A percentile compares a stretch with the other conserved stretches of the same genome.
These are phyloP conservation scores for Fringilla coelebs DNA, from an alignment of 2,797 vertebrate species.

Conservation along the genomic window DNA sequence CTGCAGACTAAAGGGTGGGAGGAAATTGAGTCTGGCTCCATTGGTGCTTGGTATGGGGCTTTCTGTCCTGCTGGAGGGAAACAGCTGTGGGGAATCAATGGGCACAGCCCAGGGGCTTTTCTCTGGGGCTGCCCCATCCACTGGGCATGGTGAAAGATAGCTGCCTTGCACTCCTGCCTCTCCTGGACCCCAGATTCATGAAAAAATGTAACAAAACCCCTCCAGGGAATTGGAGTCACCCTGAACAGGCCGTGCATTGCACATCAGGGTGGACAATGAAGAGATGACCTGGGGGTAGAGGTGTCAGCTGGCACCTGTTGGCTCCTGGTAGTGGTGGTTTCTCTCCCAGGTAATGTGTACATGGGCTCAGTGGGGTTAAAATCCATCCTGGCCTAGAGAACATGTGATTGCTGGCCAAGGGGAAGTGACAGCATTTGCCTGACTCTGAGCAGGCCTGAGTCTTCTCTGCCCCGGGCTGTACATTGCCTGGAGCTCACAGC, in stretches of 20 bases:
- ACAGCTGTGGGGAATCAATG: not conserved
- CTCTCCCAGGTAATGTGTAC: rapidly evolving
- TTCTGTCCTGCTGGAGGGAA: not conserved
- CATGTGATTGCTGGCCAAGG: not conserved
- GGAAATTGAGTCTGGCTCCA: not conserved
- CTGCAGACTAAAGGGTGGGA: not conserved
- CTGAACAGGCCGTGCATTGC: not conserved
- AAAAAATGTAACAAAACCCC: not conserved
- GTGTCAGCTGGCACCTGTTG: not conserved
- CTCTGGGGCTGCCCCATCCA: not conserved
- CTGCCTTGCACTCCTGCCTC: not conserved
- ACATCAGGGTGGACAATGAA: rapidly evolving
- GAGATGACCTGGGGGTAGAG: not conserved
- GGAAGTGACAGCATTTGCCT: not conserved
- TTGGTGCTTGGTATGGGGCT: not conserved
- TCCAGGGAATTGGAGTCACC: not conserved
- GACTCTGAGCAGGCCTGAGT: not conserved
- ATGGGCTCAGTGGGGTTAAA: rapidly evolving
- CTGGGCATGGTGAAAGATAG: not conserved
- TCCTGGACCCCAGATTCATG: rapidly evolving
- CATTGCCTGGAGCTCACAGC: not conserved
- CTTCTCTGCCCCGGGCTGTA: not conserved
- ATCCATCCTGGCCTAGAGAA: not conserved
- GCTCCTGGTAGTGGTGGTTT: not conserved
- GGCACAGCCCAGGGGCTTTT: not conserved